Evolutionary conservation across 2,888 invertebrate species (phyloP), one percentile per base, ranked within the genome.

Genomic region (Marronus borbonicus): DNA sequence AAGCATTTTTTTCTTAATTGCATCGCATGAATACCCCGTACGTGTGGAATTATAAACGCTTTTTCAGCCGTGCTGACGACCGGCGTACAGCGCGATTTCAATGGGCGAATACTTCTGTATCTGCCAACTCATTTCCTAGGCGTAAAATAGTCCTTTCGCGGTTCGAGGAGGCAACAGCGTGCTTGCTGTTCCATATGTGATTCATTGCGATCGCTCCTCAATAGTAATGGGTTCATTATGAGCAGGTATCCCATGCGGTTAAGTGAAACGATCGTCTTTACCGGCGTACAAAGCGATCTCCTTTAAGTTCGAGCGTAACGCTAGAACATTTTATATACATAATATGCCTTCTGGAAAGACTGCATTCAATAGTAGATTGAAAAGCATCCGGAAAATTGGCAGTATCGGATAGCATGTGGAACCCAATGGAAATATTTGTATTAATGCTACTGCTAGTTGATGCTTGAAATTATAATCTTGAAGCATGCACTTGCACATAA

Each of bases 211-310:
- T n/a, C 28, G 8, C 20, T 44, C 17, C n/a, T 60, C 60, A 74
- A 74, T 74, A 60, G 60, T 74, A 74, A 74, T 60, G 60, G 72
- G 72, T 74, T 74, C 60, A 74, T 74, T 74, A 74, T 49, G 60
- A 74, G 14, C 44, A 20, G 60, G 14, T 24, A 24, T 44, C 20
- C 36, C 24, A 5, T 44, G 24, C 58, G 44, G 44, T 60, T 68
- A 62, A 60, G n/a, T 39, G 14, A 74, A 58, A 58, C 20, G 55
- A 58, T 58, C 17, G 24, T 20, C 55, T 58, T 20, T 58, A 58
- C 55, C 31, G 8, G 44, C 44, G 44, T 44, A 44, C 12, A 44
- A 44, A 44, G 52, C 50, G 62, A 60, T 52, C 60, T 44, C 68
- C 68, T 68, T 49, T 49, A 62, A 28, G 62, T 62, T 49, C 24